Conservation (phyloP, 37 sponge, comb jelly and placozoan species). For the Hexactinellida sp. region DNA sequence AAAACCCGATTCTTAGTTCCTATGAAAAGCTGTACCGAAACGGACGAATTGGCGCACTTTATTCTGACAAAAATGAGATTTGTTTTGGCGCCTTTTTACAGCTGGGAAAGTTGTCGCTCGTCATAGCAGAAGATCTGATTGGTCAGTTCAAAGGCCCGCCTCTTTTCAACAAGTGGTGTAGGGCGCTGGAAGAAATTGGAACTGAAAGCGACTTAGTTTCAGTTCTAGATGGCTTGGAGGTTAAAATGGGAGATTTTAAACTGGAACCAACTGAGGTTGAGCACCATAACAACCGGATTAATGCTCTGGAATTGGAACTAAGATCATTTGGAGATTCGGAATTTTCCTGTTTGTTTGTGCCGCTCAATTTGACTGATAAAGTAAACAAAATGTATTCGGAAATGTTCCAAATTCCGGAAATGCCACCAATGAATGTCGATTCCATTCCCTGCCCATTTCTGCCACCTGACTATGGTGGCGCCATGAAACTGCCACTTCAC, state of each 20-base stretch:
- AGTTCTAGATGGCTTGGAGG: neutral
- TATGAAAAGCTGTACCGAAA: neutral
- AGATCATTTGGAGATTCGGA: neutral
- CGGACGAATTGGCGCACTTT: neutral
- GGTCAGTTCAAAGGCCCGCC: neutral
- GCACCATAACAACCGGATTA: neutral
- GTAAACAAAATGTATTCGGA: neutral
- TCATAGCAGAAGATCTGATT: neutral
- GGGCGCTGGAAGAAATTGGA: neutral
- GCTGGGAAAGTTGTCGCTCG: neutral
- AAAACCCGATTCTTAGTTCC: neutral
- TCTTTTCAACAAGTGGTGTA: neutral
- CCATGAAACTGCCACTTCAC: neutral
- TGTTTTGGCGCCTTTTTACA: neutral
- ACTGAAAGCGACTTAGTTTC: neutral
- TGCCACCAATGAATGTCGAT: neutral
- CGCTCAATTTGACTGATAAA: neutral
- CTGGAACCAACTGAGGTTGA: neutral
- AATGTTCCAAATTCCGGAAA: neutral
- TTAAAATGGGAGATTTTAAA: neutral
- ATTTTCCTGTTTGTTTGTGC: neutral
- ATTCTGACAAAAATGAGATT: neutral
- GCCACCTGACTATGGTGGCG: neutral
- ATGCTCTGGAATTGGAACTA: neutral
- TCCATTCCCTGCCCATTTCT: neutral